Percentiles rank a stretch among this genome's conserved stretches.
These are phyloP conservation scores for Xylocopa sonorina DNA, from an alignment of 1,140 invertebrate species.

Conservation along the genomic window DNA sequence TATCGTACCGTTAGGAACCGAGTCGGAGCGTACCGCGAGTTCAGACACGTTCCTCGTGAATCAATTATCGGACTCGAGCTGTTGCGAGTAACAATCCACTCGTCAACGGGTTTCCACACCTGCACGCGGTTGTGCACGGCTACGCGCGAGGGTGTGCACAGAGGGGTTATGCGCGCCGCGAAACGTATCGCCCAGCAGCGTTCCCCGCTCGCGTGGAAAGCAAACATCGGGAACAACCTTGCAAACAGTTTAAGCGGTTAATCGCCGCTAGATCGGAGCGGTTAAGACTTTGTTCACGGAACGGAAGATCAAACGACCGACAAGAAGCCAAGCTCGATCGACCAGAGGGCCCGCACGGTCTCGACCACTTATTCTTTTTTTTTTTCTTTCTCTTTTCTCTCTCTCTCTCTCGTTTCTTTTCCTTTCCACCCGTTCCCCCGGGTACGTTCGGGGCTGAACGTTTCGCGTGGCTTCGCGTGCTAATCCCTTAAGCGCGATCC, in stretches of 20 bases:
- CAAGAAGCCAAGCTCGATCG: slow-evolving; percentile 25
- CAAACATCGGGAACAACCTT: neutral
- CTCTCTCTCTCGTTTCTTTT: slow-evolving; percentile 18
- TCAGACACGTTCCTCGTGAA: neutral
- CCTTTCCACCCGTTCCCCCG: slow-evolving; percentile 11
- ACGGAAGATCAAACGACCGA: slow-evolving; percentile 54
- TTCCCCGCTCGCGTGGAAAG: slow-evolving; percentile 4
- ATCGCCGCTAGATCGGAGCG: neutral
- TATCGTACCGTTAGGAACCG: neutral
- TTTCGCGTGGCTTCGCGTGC: slow-evolving; percentile 58
- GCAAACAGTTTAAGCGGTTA: slow-evolving; percentile 4
- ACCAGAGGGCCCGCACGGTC: slow-evolving; percentile 3
- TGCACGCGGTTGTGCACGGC: too few relatives aligned
- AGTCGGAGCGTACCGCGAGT: neutral
- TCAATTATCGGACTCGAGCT: neutral
- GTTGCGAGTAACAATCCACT: neutral
- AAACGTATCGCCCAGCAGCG: neutral
- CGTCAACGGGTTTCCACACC: neutral
- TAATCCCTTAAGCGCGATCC: slow-evolving; percentile 65
- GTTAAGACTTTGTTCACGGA: slow-evolving; percentile 22
- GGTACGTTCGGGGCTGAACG: slow-evolving; percentile 30
- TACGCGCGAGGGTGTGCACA: neutral
- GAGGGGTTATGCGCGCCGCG: neutral
- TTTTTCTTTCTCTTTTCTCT: slow-evolving; percentile 17
- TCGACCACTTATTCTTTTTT: neutral